Evolutionary conservation across 2,113 vertebrate genomes (phyloP).

Genomic region (Pedetes capensis): DNA sequence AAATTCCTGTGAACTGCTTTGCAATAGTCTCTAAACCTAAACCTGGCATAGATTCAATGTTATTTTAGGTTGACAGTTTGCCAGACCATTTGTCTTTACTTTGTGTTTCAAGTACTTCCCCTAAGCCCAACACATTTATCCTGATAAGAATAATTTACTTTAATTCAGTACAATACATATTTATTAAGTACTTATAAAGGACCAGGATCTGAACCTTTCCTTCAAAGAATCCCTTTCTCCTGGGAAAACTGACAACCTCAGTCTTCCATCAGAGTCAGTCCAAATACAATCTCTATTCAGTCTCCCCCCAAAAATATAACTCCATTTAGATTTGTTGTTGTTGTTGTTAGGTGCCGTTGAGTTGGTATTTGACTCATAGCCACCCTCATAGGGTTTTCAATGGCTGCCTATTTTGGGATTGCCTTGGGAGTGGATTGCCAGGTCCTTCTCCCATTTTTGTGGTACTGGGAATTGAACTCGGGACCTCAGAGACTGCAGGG

Average conservation of each 20-base stretch:
- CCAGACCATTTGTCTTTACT: neutral
- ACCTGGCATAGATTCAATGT: neutral
- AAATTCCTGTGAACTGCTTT: neutral
- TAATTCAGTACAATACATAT: neutral
- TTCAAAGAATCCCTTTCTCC: neutral
- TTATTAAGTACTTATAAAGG: neutral
- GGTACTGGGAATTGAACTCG: too few relatives aligned
- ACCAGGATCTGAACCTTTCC: neutral
- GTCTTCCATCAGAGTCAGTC: neutral
- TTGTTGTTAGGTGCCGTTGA: too few relatives aligned
- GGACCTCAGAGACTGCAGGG: too few relatives aligned
- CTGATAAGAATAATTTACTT: neutral
- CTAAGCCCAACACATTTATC: neutral
- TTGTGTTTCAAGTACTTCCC: neutral
- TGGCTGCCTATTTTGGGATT: too few relatives aligned
- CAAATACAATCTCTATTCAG: neutral
- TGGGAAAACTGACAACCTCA: neutral
- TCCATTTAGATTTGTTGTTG: too few relatives aligned
- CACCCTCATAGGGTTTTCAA: too few relatives aligned
- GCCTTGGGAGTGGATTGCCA: too few relatives aligned
- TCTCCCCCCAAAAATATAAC: too few relatives aligned
- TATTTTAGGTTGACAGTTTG: neutral
- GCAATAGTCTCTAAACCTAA: slow-evolving; percentile 5
- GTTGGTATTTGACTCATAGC: too few relatives aligned
- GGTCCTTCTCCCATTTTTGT: too few relatives aligned